Percentiles rank a stretch among this genome's conserved stretches.
Evolutionary conservation across 2,113 vertebrate species (phyloP).

Genomic region (Hymenochirus boettgeri): DNA sequence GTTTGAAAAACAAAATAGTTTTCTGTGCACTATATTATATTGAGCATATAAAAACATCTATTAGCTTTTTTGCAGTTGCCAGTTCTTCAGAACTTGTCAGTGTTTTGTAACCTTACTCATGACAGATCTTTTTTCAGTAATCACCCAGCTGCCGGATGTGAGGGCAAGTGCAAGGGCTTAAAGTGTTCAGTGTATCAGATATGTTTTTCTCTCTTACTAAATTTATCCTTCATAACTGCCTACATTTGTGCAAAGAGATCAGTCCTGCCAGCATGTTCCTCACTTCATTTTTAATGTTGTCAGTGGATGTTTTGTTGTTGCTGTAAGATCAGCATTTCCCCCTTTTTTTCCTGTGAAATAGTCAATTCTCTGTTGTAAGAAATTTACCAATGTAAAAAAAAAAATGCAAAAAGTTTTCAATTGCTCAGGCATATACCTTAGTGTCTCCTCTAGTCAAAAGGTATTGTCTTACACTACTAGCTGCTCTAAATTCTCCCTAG

Average conservation of each 20-base stretch:
- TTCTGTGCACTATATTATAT: no score
- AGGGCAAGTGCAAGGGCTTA: constrained; percentile 37
- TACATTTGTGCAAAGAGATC: constrained; percentile 6
- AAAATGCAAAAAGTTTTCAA: no score
- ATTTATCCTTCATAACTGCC: constrained; percentile 18
- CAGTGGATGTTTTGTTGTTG: no score
- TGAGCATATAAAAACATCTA: no score
- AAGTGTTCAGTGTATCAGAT: constrained; percentile 26
- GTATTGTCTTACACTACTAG: no score
- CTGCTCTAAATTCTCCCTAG: no score
- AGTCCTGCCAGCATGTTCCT: neutral
- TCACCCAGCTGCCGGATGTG: constrained; percentile 38
- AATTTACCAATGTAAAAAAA: no score
- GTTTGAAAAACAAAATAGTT: no score
- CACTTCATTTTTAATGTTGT: neutral
- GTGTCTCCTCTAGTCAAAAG: no score
- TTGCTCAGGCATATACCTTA: no score
- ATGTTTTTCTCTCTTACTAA: constrained; percentile 30
- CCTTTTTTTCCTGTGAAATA: neutral
- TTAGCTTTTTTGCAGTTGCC: neutral
- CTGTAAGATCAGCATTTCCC: no score
- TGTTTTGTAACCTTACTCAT: constrained; percentile 27
- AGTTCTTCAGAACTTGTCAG: constrained; percentile 11
- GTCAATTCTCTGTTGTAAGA: no score
- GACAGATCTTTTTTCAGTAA: constrained; percentile 33